Evolutionary conservation across 1,140 invertebrate genomes (phyloP).

Genomic region (Heterodera carotae): DNA sequence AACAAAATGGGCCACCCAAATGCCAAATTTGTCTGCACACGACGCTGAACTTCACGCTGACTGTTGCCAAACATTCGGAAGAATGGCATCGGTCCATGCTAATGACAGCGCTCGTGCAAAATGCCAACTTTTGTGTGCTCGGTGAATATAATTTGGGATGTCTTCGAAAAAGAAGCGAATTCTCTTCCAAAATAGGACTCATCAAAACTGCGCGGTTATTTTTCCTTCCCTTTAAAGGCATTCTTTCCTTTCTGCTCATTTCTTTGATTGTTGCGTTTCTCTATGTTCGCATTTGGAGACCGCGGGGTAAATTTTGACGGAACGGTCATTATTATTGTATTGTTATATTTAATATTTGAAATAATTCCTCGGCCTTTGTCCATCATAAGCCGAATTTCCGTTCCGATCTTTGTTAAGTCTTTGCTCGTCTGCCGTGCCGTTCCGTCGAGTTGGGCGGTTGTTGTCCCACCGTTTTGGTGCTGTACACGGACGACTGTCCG

Average conservation of each 20-base stretch:
- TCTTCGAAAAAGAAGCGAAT: slow-evolving; percentile 3
- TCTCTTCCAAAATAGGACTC: background rate
- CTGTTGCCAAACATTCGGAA: slow-evolving; percentile 36
- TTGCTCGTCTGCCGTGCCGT: slow-evolving; percentile 35
- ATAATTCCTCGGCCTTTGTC: slow-evolving; percentile 11
- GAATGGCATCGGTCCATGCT: slow-evolving; percentile 31
- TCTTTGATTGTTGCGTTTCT: slow-evolving; percentile 26
- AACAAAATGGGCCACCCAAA: background rate
- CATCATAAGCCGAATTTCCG: slow-evolving; percentile 37
- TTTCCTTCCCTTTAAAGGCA: slow-evolving; percentile 25
- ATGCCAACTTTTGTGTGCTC: slow-evolving; percentile 16
- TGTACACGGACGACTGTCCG: slow-evolving; percentile 59
- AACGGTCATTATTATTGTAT: slow-evolving; percentile 6
- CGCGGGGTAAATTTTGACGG: background rate
- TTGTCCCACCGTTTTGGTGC: slow-evolving; percentile 50
- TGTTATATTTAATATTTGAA: background rate
- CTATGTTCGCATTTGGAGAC: slow-evolving; percentile 33
- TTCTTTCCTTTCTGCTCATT: slow-evolving; percentile 34
- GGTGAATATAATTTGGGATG: too few relatives aligned
- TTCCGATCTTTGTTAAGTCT: too few relatives aligned
- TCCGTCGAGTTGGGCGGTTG: slow-evolving; percentile 35
- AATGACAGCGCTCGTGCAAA: slow-evolving; percentile 26
- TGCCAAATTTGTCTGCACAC: slow-evolving; percentile 50
- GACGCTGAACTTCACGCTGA: slow-evolving; percentile 50
- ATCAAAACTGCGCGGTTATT: too few relatives aligned